Base-by-base conservation (phyloP, 2,113 vertebrate species). In the Hoplias malabaricus region DNA sequence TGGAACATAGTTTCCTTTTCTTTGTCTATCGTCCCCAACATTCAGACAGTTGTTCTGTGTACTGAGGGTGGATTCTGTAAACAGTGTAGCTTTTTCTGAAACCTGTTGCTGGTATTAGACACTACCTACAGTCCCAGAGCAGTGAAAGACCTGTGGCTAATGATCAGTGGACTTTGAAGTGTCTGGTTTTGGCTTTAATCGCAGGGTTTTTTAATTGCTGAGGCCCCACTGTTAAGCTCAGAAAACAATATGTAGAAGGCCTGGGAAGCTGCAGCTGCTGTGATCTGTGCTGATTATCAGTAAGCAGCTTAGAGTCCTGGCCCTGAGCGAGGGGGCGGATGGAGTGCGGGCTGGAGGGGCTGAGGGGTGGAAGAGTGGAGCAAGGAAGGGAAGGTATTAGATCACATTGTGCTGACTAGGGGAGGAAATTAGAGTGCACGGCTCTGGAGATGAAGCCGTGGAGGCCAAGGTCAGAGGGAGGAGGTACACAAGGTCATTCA, bases 281-380 rank as follows among this genome's bases (percentile, higher is more conserved):
- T 83, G 86, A 87, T 87, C 84, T 69, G 83, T 70, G 83, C 75
- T 88, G 86, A 89, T 90, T 88, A 90, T 69, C 36, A 14, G 54
- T 89, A 90, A 92, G 87, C 88, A 0, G 87, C 86, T 92, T 91
- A 89, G 33, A 70, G 61, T 9, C 21, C 34, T 54, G 73, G 69
- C 8, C 0, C 40, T 66, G 82, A 59, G 31, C 23, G 48, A 33
- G 48, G 63, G 68, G 68, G 21, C 16, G 53, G 74, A 29, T 34
- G 40, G 36, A 61, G 12, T 46, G 59, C 78, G 75, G 42, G 50
- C 46, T 59, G 63, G 27, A 48, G 61, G 50, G 59, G 25, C 50
- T 21, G 53, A 68, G 43, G 16, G 40, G 21, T 2, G 21, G 68
- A 29, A 63, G 16, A 14, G 25, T 13, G 79, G 48, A 42, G 38